Base-by-base conservation (phyloP, 2,888 invertebrate genomes). In the Ephialtes manifestator region DNA sequence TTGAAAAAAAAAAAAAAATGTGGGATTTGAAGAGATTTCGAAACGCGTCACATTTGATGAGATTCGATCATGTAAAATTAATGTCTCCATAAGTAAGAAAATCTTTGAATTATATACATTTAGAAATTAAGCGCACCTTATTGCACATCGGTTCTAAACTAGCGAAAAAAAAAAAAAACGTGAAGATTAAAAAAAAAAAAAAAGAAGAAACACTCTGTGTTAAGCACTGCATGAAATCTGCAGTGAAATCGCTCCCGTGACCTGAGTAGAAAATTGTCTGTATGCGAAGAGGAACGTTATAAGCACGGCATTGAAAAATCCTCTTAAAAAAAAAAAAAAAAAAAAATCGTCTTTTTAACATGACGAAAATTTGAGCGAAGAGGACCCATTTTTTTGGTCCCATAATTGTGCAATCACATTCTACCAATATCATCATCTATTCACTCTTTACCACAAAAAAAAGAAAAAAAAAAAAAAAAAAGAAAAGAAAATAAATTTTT, bases 181-280 rank as follows among this genome's bases (percentile, higher is more conserved):
- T 60, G n/a, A 60, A 18, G 67, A 70, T 43, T 43, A n/a, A n/a
- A n/a, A n/a, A n/a, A 72, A 24, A 76, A 60, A 58, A 58, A 48
- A 7, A 76, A 55, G 68, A 3, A 55, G 43, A 63, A 63, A 68
- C 67, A 58, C 70, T 81, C 85, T 18, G 70, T 74, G 46, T 84
- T 75, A 63, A 58, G 60, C 51, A 46, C 81, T 85, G 85, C 81
- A 65, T 31, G 35, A 85, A 85, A 82, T 82, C 81, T 76, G 85
- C 85, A 85, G 85, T 79, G 65, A 71, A 60, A 81, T 81, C 85
- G 85, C 85, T 85, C 85, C 85, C 85, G 85, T 85, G 85, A 85
- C 85, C 85, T 85, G 85, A 85, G 75, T 85, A 85, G 85, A 85
- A 79, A 20, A 75, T 78, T 71, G 79, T 82, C 71, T 63, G 67